Percentiles rank a stretch among this genome's conserved stretches.
phyloP scores from a whole-genome alignment of 2,888 invertebrate species.

The Andrena camellia region DNA sequence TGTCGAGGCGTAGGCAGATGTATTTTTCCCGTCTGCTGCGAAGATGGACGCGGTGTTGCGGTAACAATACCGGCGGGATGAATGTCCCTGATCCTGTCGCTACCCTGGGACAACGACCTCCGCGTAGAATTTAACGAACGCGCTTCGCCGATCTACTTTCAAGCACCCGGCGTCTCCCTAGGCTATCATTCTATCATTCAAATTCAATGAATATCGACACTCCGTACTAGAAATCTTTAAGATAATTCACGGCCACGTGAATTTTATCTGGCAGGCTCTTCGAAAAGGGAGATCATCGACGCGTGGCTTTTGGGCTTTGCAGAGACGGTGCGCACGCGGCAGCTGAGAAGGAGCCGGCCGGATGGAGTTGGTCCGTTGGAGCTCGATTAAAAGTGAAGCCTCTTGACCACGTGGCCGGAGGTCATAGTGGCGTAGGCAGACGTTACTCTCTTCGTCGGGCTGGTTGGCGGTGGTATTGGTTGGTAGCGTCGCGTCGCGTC shows the following conservation, averaged over 20 bases:
- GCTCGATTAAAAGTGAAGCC: constrained; percentile 73
- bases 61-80: constrained; percentile 48
- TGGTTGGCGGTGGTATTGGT: constrained; percentile 46
- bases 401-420: constrained; percentile 69
- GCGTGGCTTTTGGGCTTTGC: constrained; percentile 1
- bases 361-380: constrained; percentile 25
- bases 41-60: constrained; percentile 33
- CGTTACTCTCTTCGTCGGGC: constrained; percentile 56
- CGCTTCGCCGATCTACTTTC: constrained; percentile 12
- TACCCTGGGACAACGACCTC: constrained; percentile 46
- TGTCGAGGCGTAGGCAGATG: constrained; percentile 40
- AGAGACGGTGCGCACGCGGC: background rate
- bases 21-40: constrained; percentile 44
- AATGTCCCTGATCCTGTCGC: constrained; percentile 39
- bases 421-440: constrained; percentile 71
- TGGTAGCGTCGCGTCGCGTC: constrained; percentile 36
- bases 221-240: no score
- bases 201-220: no score
- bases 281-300: background rate
- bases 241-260: no score
- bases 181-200: background rate
- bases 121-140: constrained; percentile 21
- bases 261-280: no score
- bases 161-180: background rate
- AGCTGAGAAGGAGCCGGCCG: background rate